These are phyloP conservation scores for Macrosoma leucophasiata DNA, from an alignment of 2,888 invertebrate genomes.

Conservation along the genomic window DNA sequence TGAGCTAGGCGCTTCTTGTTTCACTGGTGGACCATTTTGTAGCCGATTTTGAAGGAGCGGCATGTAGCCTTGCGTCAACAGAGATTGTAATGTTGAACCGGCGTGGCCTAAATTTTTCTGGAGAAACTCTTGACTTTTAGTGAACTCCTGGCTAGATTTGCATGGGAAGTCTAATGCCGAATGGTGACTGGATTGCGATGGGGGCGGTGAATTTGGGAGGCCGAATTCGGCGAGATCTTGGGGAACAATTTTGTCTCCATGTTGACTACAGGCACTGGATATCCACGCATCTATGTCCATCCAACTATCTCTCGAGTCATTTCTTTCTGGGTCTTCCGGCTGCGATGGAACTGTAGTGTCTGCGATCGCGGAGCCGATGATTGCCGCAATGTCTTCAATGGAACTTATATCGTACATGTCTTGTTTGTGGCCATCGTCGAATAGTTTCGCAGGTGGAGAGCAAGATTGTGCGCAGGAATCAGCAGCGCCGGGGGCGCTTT, in stretches of 20 bases:
- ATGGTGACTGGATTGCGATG: conserved; percentile 70
- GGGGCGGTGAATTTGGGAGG: conserved; percentile 78
- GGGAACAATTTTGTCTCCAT: conserved; percentile 79
- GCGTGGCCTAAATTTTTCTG: conserved; percentile 72
- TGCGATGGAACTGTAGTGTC: conserved; percentile 89
- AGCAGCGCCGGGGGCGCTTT: conserved; percentile 73
- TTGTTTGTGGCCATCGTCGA: conserved; percentile 70
- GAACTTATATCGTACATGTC: conserved; percentile 83
- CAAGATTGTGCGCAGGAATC: conserved; percentile 75
- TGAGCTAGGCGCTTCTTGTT: conserved; percentile 83
- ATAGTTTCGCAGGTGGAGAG: conserved; percentile 67
- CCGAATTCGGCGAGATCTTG: conserved; percentile 83
- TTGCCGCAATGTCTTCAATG: conserved; percentile 89
- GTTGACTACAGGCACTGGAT: conserved; percentile 84
- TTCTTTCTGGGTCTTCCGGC: conserved; percentile 82
- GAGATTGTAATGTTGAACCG: conserved; percentile 84
- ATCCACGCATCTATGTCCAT: conserved; percentile 93
- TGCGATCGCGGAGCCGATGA: conserved; percentile 91
- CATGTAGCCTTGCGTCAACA: conserved; percentile 87
- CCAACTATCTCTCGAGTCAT: conserved; percentile 87
- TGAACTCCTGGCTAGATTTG: conserved; percentile 58
- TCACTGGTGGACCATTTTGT: conserved; percentile 85
- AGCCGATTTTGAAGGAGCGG: conserved; percentile 87
- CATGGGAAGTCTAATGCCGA: conserved; percentile 67
- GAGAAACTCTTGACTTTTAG: conserved; percentile 65